Conservation (phyloP, 1,140 invertebrate genomes). For the Sinella curviseta region DNA sequence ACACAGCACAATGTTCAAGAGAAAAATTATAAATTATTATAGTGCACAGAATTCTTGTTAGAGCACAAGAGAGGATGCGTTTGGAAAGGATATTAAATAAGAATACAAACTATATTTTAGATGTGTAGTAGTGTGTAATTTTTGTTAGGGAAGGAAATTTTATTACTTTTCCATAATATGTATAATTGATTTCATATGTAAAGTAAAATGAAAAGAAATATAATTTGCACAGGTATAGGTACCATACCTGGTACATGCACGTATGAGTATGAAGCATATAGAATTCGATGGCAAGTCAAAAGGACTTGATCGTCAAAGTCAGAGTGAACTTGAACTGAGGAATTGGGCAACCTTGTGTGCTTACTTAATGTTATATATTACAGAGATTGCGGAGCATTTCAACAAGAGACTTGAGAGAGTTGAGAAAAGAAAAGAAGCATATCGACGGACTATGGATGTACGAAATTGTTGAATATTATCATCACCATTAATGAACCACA, state of each 20-base stretch:
- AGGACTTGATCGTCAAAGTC: not conserved
- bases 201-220: not conserved
- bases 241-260: too few species aligned
- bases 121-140: too few species aligned
- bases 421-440: not conserved
- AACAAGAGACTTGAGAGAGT: too few species aligned
- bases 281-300: not conserved
- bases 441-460: not conserved
- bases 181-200: not conserved
- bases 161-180: not conserved
- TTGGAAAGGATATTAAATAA: too few species aligned
- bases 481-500: too few species aligned
- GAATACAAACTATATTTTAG: too few species aligned
- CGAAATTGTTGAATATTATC: not conserved
- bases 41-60: too few species aligned
- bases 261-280: not conserved
- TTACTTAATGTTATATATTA: not conserved
- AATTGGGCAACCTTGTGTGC: not conserved
- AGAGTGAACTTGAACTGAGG: conserved; percentile 5
- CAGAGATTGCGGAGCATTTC: not conserved
- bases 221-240: not conserved
- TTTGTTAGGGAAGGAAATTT: conserved; percentile 1
- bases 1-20: too few species aligned
- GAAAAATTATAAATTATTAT: too few species aligned
- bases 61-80: too few species aligned